Conservation (phyloP, 2,888 invertebrate species). For the Lithophane leautieri region DNA sequence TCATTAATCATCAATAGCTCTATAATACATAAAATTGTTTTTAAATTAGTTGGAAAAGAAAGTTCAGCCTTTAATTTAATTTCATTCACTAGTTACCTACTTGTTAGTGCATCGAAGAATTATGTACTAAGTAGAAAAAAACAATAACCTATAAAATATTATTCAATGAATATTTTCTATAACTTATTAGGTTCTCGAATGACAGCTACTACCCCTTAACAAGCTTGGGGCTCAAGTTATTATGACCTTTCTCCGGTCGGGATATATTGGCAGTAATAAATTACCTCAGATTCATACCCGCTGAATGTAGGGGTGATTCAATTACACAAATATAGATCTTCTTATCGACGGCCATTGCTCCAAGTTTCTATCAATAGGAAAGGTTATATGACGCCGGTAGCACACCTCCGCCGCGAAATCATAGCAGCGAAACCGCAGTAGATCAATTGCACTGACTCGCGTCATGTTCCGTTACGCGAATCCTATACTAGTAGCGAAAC, state of each 20-base stretch:
- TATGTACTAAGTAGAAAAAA: neutral
- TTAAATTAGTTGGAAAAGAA: neutral
- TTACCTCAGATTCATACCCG: constrained; percentile 48
- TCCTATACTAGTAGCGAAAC: too few relatives aligned
- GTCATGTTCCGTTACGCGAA: too few relatives aligned
- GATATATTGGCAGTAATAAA: constrained; percentile 56
- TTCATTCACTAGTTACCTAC: too few relatives aligned
- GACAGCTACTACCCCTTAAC: constrained; percentile 47
- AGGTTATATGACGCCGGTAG: neutral
- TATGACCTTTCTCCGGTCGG: constrained; percentile 48
- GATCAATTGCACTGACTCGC: too few relatives aligned
- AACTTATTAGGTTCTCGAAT: constrained; percentile 42
- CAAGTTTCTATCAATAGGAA: constrained; percentile 36
- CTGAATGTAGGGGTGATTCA: constrained; percentile 49
- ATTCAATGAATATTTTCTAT: constrained; percentile 31
- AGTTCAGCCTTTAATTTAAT: neutral
- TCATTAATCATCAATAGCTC: neutral
- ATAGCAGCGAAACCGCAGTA: too few relatives aligned
- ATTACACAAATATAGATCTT: constrained; percentile 56
- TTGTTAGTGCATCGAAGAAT: neutral
- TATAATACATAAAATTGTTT: too few relatives aligned
- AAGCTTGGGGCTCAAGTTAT: constrained; percentile 51
- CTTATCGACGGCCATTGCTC: constrained; percentile 24
- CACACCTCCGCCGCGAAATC: too few relatives aligned
- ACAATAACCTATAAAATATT: constrained; percentile 19